Base-by-base conservation (phyloP, 2,113 vertebrate species). In the Callocephalon fimbriatum region DNA sequence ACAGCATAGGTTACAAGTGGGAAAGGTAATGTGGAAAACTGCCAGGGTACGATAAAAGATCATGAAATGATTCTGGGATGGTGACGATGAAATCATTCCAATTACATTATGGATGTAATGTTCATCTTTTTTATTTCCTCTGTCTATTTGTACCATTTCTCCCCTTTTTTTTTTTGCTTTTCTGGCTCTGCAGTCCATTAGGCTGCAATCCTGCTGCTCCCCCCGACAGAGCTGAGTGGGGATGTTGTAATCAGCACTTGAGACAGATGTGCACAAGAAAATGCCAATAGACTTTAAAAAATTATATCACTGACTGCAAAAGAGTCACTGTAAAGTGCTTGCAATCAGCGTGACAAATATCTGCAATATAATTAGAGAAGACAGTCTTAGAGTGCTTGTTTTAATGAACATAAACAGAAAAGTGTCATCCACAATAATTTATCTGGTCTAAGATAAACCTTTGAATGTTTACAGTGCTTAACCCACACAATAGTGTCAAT, bases 241-340 rank as follows among this genome's bases (percentile, higher is more conserved):
- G 47, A 92, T 63, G 67, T 67, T 92, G 42, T 67, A 96, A 96
- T 93, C 85, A 93, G 67, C 78, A 59, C 29, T 95, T 95, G 51
- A 96, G 92, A 70, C 45, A 90, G 81, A 92, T 83, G 78, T 86
- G 90, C 75, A 71, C 10, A 47, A 67, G 68, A 45, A 90, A 93
- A 86, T 86, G 65, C 72, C 68, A 88, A 71, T 2, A 17, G 42
- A 77, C 92, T 90, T 68, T 0, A 4, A 88, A 94, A 88, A 90
- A 74, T 50, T 44, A 2, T 74, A 74, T 77, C 82, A 75, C 27
- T 61, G 51, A 65, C 79, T 71, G 35, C 50, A 77, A 80, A 88
- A 86, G 22, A 80, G 45, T 81, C 59, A 58, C 45, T 61, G 31
- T 77, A 77, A 88, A 95, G 37, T 86, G 40, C 78, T 94, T 90